phyloP scores from a whole-genome alignment of 1,140 invertebrate genomes.

The Linepithema humile region DNA sequence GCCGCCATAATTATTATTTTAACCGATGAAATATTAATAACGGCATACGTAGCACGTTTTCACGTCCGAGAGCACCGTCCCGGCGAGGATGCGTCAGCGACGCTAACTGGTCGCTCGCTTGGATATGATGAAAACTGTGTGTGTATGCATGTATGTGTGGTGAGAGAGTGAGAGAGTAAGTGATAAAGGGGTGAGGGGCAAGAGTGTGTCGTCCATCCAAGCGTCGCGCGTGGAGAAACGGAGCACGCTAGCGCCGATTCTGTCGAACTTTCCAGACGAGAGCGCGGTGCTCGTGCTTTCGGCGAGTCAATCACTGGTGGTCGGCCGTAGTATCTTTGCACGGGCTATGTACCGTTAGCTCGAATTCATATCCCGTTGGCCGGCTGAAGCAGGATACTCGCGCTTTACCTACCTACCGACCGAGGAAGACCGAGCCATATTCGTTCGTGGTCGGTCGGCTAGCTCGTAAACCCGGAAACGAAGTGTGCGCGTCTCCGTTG shows the following conservation, averaged over 20 bases:
- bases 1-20: conserved; percentile 72
- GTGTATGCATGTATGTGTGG: too few species aligned
- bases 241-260: conserved; percentile 59
- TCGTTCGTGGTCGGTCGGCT: conserved; percentile 54
- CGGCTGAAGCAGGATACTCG: conserved; percentile 54
- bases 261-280: conserved; percentile 50
- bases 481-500: conserved; percentile 24
- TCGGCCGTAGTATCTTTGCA: conserved; percentile 40
- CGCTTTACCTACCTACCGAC: conserved; percentile 61
- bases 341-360: conserved; percentile 75
- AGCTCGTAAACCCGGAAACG: conserved; percentile 70
- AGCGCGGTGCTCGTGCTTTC: conserved; percentile 51
- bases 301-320: conserved; percentile 59
- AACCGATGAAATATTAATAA: conserved; percentile 65
- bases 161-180: too few species aligned
- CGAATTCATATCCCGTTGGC: conserved; percentile 73
- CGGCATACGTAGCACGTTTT: conserved; percentile 10
- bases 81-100: conserved; percentile 29
- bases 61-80: conserved; percentile 39
- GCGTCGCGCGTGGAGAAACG: neutral
- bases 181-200: conserved; percentile 28
- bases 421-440: conserved; percentile 52
- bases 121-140: neutral
- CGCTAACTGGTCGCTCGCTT: neutral
- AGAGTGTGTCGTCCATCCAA: conserved; percentile 35